These are phyloP conservation scores for Pampus argenteus DNA, from an alignment of 2,797 vertebrate species.

Conservation along the genomic window DNA sequence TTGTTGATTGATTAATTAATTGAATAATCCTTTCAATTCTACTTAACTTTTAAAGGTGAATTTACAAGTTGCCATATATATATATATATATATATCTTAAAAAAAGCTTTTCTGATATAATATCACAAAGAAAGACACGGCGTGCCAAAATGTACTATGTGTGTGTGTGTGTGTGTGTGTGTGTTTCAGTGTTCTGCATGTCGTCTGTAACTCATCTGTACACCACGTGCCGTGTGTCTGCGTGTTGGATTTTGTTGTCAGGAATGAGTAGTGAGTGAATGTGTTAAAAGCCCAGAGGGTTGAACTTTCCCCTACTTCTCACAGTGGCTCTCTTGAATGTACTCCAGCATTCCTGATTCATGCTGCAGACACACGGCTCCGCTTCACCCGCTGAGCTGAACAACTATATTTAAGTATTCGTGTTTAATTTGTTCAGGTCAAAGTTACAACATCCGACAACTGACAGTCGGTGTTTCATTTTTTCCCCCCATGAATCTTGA, in stretches of 20 bases:
- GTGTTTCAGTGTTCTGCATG: constrained; percentile 8
- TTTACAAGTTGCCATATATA: no score
- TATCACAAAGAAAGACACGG: neutral
- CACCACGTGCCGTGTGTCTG: constrained; percentile 54
- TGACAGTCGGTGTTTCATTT: no score
- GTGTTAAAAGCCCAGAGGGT: constrained; percentile 58
- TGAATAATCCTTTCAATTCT: no score
- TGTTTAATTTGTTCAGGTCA: neutral
- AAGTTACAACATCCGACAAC: neutral
- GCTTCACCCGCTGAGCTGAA: constrained; percentile 6
- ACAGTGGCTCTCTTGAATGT: constrained; percentile 62
- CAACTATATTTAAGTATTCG: neutral
- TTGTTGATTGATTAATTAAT: no score
- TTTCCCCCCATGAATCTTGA: no score
- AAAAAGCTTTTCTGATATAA: neutral
- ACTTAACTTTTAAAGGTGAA: neutral
- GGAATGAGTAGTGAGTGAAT: constrained; percentile 57
- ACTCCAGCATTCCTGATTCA: constrained; percentile 59
- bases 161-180: constrained; percentile 1
- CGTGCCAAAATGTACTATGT: neutral
- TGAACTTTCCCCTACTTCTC: constrained; percentile 87
- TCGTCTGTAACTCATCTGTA: constrained; percentile 43
- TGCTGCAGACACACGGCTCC: constrained; percentile 9
- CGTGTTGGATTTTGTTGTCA: constrained; percentile 46
- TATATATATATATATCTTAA: no score